These are phyloP conservation scores for Megaceryle maxima DNA, from an alignment of 2,113 vertebrate species.

Conservation along the genomic window DNA sequence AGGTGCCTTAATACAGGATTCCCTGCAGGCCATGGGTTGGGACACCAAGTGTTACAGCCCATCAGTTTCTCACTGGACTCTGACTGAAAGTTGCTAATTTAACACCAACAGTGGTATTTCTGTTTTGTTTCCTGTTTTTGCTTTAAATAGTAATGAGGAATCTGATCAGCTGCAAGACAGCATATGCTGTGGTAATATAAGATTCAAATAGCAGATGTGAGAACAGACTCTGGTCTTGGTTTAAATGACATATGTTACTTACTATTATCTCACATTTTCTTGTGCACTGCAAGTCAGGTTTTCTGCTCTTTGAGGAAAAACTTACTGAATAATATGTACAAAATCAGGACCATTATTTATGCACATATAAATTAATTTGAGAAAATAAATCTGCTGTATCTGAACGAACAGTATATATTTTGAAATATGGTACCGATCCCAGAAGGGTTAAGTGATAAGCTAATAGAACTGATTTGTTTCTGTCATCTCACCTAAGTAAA, in stretches of 20 bases:
- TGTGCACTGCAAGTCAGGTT: background rate
- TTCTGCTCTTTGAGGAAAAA: background rate
- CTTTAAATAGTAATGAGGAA: slow-evolving; percentile 21
- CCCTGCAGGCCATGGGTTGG: background rate
- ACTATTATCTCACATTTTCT: background rate
- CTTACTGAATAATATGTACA: background rate
- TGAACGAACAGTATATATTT: background rate
- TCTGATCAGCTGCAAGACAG: slow-evolving; percentile 3
- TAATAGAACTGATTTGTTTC: background rate
- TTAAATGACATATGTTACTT: background rate
- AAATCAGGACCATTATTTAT: background rate
- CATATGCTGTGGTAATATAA: background rate
- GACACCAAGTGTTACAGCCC: background rate
- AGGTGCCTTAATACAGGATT: background rate
- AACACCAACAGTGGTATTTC: background rate
- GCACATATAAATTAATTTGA: background rate
- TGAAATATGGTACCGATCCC: background rate
- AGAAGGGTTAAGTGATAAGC: background rate
- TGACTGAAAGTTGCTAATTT: background rate
- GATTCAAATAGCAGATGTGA: background rate
- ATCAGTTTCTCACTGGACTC: background rate
- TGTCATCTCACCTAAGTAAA: background rate
- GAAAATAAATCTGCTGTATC: background rate
- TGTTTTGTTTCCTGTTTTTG: slow-evolving; percentile 27
- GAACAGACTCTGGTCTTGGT: background rate